Conservation (phyloP, 2,797 vertebrate genomes). For the Sphaeramia orbicularis region DNA sequence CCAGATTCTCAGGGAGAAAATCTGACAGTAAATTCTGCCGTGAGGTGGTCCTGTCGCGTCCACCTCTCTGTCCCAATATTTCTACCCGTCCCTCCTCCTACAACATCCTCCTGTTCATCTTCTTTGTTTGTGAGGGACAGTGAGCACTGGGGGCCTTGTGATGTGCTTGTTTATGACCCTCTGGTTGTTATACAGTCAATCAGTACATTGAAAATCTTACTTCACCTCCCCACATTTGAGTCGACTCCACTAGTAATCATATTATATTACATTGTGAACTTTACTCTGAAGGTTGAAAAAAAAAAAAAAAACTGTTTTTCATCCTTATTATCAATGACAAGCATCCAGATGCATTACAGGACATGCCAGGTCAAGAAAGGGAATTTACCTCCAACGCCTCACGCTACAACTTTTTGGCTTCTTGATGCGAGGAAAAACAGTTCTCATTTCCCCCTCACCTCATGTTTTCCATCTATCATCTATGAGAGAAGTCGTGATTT, state of each 20-base stretch:
- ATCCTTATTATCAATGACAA: too few relatives aligned
- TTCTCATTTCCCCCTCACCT: too few relatives aligned
- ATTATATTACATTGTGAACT: conserved; percentile 16
- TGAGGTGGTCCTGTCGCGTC: conserved; percentile 85
- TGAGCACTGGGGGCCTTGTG: conserved; percentile 27
- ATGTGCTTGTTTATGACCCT: conserved; percentile 48
- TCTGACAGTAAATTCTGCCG: conserved; percentile 96
- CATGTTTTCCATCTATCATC: too few relatives aligned
- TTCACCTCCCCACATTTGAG: conserved; percentile 22
- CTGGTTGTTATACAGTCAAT: conserved; percentile 56
- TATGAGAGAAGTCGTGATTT: too few relatives aligned
- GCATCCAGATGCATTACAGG: too few relatives aligned
- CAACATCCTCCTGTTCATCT: conserved; percentile 39
- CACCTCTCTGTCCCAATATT: conserved; percentile 67
- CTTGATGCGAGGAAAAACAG: too few relatives aligned
- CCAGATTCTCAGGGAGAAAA: conserved; percentile 93
- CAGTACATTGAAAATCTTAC: conserved; percentile 36
- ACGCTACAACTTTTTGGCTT: too few relatives aligned
- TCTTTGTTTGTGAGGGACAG: conserved; percentile 55
- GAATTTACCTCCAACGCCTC: too few relatives aligned
- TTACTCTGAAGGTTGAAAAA: too few relatives aligned
- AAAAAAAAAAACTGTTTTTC: too few relatives aligned
- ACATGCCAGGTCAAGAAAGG: too few relatives aligned
- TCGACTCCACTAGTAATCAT: conserved; percentile 28
- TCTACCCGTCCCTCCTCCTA: conserved; percentile 38